phyloP scores from a whole-genome alignment of 2,888 invertebrate species.

The Eupithecia pulchellata region DNA sequence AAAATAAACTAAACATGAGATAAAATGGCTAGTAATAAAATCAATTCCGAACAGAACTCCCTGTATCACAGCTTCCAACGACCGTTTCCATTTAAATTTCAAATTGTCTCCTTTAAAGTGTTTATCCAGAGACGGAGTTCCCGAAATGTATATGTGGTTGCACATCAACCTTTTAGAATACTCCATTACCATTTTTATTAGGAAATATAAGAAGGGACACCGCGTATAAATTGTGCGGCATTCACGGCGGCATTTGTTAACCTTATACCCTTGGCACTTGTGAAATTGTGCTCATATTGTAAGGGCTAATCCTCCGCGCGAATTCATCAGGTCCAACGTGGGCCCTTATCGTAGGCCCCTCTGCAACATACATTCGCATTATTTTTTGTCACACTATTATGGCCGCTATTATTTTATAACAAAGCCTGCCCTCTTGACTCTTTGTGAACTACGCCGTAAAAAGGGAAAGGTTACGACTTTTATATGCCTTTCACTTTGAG shows the following conservation, averaged over 20 bases:
- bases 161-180: constrained; percentile 67
- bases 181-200: constrained; percentile 79
- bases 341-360: constrained; percentile 71
- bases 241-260: constrained; percentile 74
- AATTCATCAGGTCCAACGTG: constrained; percentile 77
- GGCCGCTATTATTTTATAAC: constrained; percentile 41
- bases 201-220: constrained; percentile 68
- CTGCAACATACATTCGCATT: constrained; percentile 63
- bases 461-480: constrained; percentile 26
- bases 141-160: constrained; percentile 44
- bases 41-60: constrained; percentile 16
- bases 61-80: constrained; percentile 33
- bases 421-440: constrained; percentile 32
- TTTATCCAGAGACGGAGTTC: constrained; percentile 48
- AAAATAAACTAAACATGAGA: constrained; percentile 5
- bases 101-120: constrained; percentile 50
- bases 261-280: constrained; percentile 71
- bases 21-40: constrained; percentile 19
- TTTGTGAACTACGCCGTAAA: constrained; percentile 26
- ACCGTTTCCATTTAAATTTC: constrained; percentile 43
- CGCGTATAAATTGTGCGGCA: constrained; percentile 69
- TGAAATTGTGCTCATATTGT: constrained; percentile 83
- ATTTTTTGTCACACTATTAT: constrained; percentile 62
- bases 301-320: constrained; percentile 79
- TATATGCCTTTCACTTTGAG: constrained; percentile 22